These are phyloP conservation scores for Ataeniobius toweri DNA, from an alignment of 2,797 vertebrate genomes.

Conservation along the genomic window DNA sequence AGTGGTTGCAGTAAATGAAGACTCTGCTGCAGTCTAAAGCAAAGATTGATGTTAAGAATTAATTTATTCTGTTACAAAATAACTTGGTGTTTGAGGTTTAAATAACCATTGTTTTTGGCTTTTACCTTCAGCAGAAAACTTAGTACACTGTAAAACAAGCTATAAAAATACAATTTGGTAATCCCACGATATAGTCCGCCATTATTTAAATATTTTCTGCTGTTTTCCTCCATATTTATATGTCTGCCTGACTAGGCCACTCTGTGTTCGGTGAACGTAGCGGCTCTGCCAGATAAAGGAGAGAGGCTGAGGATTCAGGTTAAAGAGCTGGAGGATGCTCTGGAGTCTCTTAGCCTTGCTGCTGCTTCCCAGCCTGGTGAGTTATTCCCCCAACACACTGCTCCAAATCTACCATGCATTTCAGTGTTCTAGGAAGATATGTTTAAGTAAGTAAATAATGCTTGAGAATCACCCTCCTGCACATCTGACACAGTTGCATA, in stretches of 20 bases:
- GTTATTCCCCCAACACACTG: no score
- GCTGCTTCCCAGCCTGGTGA: constrained; percentile 66
- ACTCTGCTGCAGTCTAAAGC: background rate
- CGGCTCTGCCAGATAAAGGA: constrained; percentile 91
- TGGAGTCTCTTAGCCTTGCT: constrained; percentile 81
- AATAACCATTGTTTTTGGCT: background rate
- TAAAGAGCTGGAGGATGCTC: constrained; percentile 84
- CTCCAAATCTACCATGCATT: background rate
- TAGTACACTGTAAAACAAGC: background rate
- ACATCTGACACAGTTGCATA: no score
- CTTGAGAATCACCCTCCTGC: no score
- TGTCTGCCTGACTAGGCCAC: constrained; percentile 77
- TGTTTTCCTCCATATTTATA: background rate
- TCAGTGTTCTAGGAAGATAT: no score
- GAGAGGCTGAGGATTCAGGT: constrained; percentile 88
- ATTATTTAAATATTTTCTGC: background rate
- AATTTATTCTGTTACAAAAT: background rate
- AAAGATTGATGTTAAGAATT: background rate
- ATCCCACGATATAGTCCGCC: background rate
- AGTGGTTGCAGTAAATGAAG: background rate
- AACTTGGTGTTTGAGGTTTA: no score
- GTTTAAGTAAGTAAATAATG: no score
- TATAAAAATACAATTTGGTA: no score
- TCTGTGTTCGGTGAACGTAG: constrained; percentile 85
- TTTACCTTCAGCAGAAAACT: background rate